Conservation (phyloP, 2,888 invertebrate species). For the Patella pellucida region DNA sequence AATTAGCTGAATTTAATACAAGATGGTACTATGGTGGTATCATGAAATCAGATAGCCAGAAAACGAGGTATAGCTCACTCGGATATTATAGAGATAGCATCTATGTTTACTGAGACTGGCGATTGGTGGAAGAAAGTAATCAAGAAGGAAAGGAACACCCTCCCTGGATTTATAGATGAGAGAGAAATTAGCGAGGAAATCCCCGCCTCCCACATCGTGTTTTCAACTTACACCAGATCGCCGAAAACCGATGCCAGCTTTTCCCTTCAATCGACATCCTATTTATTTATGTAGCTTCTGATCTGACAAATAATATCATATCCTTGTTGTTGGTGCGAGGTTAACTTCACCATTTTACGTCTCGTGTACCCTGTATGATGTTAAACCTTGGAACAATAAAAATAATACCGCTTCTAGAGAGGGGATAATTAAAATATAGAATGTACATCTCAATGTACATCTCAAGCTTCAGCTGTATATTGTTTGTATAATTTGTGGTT, state of each 20-base stretch:
- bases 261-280: conserved; percentile 9
- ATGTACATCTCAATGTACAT: too few relatives aligned
- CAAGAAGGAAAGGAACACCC: background rate
- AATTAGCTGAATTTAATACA: too few relatives aligned
- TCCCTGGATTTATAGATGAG: background rate
- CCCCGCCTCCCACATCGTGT: conserved; percentile 4
- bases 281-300: conserved; percentile 22
- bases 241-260: background rate
- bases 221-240: background rate
- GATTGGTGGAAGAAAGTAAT: background rate
- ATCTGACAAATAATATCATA: conserved; percentile 28
- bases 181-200: background rate
- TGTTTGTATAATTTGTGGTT: too few relatives aligned
- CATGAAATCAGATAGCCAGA: too few relatives aligned
- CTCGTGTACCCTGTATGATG: background rate
- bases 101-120: background rate
- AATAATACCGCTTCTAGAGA: too few relatives aligned
- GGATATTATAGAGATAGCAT: too few relatives aligned
- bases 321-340: conserved; percentile 19
- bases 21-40: too few relatives aligned
- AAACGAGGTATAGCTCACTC: too few relatives aligned
- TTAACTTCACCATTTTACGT: conserved; percentile 5
- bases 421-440: too few relatives aligned
- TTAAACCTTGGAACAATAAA: too few relatives aligned
- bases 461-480: too few relatives aligned